Base-by-base conservation (phyloP, 2,113 vertebrate genomes). In the Onychostoma macrolepis region DNA sequence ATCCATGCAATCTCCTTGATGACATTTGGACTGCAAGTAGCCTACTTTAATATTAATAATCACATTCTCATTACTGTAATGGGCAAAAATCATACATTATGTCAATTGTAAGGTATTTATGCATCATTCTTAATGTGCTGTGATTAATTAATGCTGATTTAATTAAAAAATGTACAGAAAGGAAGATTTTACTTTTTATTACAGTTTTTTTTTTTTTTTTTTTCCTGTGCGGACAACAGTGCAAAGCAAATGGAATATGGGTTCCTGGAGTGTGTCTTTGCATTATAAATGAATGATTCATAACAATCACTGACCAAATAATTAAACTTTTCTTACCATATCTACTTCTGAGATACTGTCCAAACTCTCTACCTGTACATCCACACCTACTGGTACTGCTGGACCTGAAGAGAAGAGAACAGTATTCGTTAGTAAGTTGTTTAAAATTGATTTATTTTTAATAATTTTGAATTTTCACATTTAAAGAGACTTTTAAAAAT, bases 311-410 rank as follows among this genome's bases (percentile, higher is more conserved):
- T 61, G 21, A n/a, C 56, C 10, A 38, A 30, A 41, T 15, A 71
- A 72, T 30, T 4, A 13, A 41, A 45, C 26, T 48, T 45, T 67
- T 87, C 96, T 0, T 92, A 99, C 98, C 98, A 99, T 99, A 95
- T 99, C 97, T 77, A 99, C 97, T 91, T 99, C 97, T 24, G 98
- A 99, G 94, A 99, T 99, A 90, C 97, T 98, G 93, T 99, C 98
- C 93, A 99, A 92, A 76, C 97, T 99, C 92, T 99, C 98, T 91
- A 99, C 96, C 92, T 99, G 97, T 61, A 98, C 98, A 88, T 99
- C 97, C 84, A 99, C 96, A 2, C 97, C 97, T 83, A 99, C 97
- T 0, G 98, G 97, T 87, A 99, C 97, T 3, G 97, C 97, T 58
- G 98, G 98, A 85, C 98, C 98, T 99, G 93, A 8, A 87, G 63